These are phyloP conservation scores for Actias luna DNA, from an alignment of 2,888 invertebrate genomes.

Conservation along the genomic window DNA sequence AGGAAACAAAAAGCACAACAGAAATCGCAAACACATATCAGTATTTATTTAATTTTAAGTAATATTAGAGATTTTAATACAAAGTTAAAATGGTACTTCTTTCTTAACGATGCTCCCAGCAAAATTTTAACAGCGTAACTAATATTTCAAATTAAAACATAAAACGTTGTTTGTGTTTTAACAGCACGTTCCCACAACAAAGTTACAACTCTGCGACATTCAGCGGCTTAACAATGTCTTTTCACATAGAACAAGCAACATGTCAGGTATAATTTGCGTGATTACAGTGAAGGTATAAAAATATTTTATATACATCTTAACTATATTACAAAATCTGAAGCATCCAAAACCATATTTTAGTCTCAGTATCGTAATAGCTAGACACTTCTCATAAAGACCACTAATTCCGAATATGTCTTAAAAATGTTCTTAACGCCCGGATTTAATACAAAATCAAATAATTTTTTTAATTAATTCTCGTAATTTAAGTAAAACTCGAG, in stretches of 20 bases:
- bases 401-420: too few species aligned
- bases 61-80: background rate
- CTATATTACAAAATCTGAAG: too few species aligned
- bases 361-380: too few species aligned
- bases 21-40: background rate
- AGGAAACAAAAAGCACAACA: background rate
- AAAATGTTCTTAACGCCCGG: too few species aligned
- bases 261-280: constrained; percentile 44
- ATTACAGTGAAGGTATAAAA: background rate
- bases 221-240: constrained; percentile 45
- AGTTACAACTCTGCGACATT: constrained; percentile 33
- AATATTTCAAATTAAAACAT: constrained; percentile 25
- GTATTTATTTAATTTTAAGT: background rate
- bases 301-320: constrained; percentile 3
- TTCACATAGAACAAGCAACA: constrained; percentile 33
- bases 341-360: too few species aligned
- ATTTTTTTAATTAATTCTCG: too few species aligned
- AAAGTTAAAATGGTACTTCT: background rate
- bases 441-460: too few species aligned
- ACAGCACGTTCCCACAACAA: constrained; percentile 33
- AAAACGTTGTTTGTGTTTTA: constrained; percentile 29
- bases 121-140: constrained; percentile 7
- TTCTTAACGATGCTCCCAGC: background rate
- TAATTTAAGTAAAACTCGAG: too few species aligned
- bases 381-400: too few species aligned